A percentile compares a stretch with the other conserved stretches of the same genome.
Evolutionary conservation across 2,888 invertebrate genomes (phyloP).

Genomic region (Ommatoiulus sabulosus): DNA sequence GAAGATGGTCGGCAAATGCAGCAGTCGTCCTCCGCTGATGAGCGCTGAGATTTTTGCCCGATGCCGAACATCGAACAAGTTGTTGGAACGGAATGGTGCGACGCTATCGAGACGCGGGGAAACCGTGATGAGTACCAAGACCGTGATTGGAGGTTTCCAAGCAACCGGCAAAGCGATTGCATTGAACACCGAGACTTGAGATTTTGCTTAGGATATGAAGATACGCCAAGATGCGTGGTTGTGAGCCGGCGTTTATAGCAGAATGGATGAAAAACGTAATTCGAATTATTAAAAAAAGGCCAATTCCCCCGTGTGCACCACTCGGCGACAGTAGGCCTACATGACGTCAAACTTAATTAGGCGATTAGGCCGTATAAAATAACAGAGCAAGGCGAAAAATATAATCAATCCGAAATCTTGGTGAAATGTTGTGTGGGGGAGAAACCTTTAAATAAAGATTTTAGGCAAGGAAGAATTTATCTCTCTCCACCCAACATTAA

Average conservation of each 20-base stretch:
- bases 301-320: not conserved
- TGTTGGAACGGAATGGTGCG: not conserved
- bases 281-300: not conserved
- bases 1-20: not conserved
- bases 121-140: not conserved
- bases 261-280: not conserved
- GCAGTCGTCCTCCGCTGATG: not conserved
- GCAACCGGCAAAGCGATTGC: not conserved
- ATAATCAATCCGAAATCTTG: too few species aligned
- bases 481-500: too few species aligned
- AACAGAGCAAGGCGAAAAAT: too few species aligned
- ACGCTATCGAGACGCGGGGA: not conserved
- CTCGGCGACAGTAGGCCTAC: not conserved
- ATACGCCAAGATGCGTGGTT: not conserved
- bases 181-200: not conserved
- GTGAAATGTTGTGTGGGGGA: too few species aligned
- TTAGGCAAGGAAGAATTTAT: too few species aligned
- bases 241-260: not conserved
- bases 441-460: too few species aligned
- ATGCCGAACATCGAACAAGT: not conserved
- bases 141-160: slow-evolving; percentile 31
- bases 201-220: not conserved
- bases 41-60: not conserved
- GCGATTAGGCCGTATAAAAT: slow-evolving; percentile 8
- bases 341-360: not conserved